Conservation (phyloP, 2,113 vertebrate species). For the Panthera uncia region DNA sequence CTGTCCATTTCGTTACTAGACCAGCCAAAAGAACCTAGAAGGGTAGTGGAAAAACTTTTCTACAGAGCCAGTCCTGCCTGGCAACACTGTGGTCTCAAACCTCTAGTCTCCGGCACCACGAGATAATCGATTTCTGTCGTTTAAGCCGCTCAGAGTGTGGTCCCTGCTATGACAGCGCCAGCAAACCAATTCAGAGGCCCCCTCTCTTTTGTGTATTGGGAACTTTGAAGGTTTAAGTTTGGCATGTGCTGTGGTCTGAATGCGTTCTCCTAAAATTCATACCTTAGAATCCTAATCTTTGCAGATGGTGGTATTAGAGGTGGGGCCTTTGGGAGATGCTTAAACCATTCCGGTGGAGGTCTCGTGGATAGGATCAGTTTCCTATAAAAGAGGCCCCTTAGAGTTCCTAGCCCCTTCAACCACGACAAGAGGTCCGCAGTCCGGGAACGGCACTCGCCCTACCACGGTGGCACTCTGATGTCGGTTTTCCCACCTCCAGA, state of each 20-base stretch:
- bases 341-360: neutral
- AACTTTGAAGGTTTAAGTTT: neutral
- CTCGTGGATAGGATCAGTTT: neutral
- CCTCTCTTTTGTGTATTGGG: neutral
- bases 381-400: neutral
- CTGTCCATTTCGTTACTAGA: neutral
- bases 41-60: neutral
- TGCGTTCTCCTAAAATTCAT: neutral
- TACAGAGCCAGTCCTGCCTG: neutral
- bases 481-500: neutral
- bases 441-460: neutral
- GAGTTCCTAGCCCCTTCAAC: neutral
- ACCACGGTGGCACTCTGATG: neutral
- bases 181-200: neutral
- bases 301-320: neutral
- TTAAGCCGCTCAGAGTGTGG: accelerated
- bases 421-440: neutral
- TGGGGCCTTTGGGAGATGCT: too few species aligned
- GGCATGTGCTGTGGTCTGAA: neutral
- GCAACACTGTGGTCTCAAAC: neutral
- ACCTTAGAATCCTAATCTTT: neutral
- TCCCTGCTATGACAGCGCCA: neutral
- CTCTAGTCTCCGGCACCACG: neutral
- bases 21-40: neutral
- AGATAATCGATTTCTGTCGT: neutral